Evolutionary conservation across 2,888 invertebrate species (phyloP).

Genomic region (Orthosia gothica): DNA sequence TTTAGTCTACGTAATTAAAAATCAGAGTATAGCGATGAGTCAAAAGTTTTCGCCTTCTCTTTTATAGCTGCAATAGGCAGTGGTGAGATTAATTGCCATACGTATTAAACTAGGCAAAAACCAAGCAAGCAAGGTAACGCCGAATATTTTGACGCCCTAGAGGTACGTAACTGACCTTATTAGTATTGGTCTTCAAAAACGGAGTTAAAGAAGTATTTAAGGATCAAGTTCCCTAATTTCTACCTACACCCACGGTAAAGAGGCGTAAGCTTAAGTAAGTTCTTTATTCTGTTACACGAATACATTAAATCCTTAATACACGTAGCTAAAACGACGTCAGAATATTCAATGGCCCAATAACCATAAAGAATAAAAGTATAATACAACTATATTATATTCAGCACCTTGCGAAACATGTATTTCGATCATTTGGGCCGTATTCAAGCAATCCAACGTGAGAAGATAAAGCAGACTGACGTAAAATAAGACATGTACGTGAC

Average conservation of each 20-base stretch:
- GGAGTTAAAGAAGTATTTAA: no score
- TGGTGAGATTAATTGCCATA: not conserved
- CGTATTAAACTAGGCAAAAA: not conserved
- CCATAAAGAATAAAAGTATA: conserved; percentile 40
- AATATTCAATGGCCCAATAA: conserved; percentile 35
- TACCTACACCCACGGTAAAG: not conserved
- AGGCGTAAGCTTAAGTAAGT: not conserved
- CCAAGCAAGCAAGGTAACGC: not conserved
- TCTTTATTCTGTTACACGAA: not conserved
- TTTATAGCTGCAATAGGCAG: not conserved
- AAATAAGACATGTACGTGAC: conserved; percentile 66
- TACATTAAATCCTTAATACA: not conserved
- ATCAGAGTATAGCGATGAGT: not conserved
- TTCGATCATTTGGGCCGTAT: conserved; percentile 53
- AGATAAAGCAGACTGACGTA: conserved; percentile 62
- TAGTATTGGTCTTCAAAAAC: no score
- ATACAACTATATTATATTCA: conserved; percentile 21
- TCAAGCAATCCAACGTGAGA: conserved; percentile 54
- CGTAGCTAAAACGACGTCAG: conserved; percentile 22
- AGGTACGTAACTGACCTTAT: no score
- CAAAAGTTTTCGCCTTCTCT: not conserved
- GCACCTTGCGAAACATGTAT: conserved; percentile 43
- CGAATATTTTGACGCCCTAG: no score
- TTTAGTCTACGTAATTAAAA: no score
- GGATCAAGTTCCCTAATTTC: not conserved